phyloP scores from a whole-genome alignment of 2,113 vertebrate species.

The Marcusenius ussheri region DNA sequence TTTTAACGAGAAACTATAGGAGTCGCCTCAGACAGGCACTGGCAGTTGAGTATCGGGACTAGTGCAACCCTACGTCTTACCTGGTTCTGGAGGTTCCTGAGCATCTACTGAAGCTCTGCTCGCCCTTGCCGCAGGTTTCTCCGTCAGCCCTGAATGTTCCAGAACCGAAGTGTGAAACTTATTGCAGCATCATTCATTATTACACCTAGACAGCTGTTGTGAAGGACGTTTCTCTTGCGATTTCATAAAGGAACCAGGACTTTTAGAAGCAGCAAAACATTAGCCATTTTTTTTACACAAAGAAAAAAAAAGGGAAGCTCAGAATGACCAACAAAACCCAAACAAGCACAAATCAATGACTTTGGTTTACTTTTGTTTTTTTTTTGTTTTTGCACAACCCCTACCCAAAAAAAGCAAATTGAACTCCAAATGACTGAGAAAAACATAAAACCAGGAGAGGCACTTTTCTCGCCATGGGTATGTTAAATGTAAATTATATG shows the following conservation, averaged over 20 bases:
- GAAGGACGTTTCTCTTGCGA: not conserved
- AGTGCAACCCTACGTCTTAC: constrained; percentile 34
- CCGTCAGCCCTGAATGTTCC: constrained; percentile 56
- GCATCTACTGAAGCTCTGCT: constrained; percentile 29
- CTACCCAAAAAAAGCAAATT: not conserved
- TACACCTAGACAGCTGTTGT: not conserved
- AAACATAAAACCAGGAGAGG: not conserved
- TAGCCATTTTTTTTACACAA: not conserved
- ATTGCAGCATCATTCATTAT: constrained; percentile 14
- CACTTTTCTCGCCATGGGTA: not conserved
- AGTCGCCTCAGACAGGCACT: not conserved
- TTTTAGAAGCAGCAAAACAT: not conserved
- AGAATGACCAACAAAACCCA: not conserved
- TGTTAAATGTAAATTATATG: not conserved
- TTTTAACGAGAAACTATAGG: not conserved
- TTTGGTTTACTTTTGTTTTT: constrained; percentile 36
- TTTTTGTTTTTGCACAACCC: not conserved
- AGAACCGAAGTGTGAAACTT: constrained; percentile 38
- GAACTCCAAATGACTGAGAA: not conserved
- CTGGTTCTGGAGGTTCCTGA: constrained; percentile 38
- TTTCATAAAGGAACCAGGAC: not conserved
- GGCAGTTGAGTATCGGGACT: not conserved
- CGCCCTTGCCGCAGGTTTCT: constrained; percentile 37
- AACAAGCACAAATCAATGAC: constrained; percentile 1
- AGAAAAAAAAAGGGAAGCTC: not conserved